phyloP scores from a whole-genome alignment of 2,797 vertebrate species.

The Sebastes wilsoni region DNA sequence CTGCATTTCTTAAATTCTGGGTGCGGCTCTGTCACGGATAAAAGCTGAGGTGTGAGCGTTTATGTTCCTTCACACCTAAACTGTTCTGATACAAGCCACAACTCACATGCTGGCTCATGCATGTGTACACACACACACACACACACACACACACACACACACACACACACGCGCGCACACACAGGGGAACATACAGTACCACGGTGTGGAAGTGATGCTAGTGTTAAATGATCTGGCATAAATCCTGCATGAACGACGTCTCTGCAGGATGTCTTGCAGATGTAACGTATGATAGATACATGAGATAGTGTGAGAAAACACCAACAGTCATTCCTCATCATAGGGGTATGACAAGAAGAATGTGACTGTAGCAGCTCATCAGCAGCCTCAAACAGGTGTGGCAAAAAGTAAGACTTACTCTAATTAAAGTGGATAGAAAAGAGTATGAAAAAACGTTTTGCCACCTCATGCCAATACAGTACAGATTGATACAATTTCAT shows the following conservation, averaged over 20 bases:
- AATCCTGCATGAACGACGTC: not conserved
- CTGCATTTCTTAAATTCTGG: not conserved
- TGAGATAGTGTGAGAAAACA: too few relatives aligned
- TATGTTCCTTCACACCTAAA: not conserved
- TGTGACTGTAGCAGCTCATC: not conserved
- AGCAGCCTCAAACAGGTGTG: not conserved
- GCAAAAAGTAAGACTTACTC: not conserved
- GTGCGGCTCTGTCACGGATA: not conserved
- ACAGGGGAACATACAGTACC: not conserved
- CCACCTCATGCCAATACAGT: not conserved
- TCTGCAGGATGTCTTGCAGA: not conserved
- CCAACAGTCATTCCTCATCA: not conserved
- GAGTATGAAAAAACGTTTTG: not conserved
- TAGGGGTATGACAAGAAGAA: not conserved
- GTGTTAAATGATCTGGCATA: not conserved
- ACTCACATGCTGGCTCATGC: not conserved
- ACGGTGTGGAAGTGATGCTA: not conserved
- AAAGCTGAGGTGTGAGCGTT: not conserved
- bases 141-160: not conserved
- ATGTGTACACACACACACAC: not conserved
- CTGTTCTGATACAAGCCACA: not conserved
- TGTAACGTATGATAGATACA: not conserved
- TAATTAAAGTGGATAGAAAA: not conserved
- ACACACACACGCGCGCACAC: not conserved
- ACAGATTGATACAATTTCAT: too few relatives aligned